Evolutionary conservation across 2,113 vertebrate genomes (phyloP), one percentile per base, ranked within the genome.

Genomic region (Papio anubis): DNA sequence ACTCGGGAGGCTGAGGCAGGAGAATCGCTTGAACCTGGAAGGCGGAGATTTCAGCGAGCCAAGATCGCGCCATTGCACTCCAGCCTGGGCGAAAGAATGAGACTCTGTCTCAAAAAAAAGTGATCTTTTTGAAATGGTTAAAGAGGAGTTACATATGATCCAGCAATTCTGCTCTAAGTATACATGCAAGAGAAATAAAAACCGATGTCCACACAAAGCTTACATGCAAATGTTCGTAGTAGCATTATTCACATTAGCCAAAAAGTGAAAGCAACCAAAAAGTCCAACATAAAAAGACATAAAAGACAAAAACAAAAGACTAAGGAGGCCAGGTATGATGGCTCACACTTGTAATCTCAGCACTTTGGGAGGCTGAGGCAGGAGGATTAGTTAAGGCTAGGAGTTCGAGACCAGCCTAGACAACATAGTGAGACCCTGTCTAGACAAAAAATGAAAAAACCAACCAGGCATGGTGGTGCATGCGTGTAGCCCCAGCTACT

Each of bases 21-120:
- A 68, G 32, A 35, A 68, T 35, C 6, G 1, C 66, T 18, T 16
- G 66, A 68, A 35, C 16, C 32, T 1, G 1, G 16, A 3, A 68
- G 66, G 32, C 32, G 3, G 66, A 18, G 32, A 16, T 35, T 68
- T 16, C 32, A 4, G 32, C 17, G 32, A 64, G 66, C 32, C 32
- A 8, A 18, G 6, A 35, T 1, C 0, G 0, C 5, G 0, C 66
- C 66, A 68, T 1, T 68, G 66, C 66, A 68, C 66, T 68, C 32
- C 66, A 68, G 66, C 32, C 66, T 35, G 66, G 66, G 66, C 7
- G 32, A 68, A 3, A 35, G 6, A 68, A 16, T 3, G 16, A 68
- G 6, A 68, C 66, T 35, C 13, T 0, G 6, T 35, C 32, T n/a
- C 66, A 18, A n/a, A n/a, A 35, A 35, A 68, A 66, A 43, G 50